phyloP scores from a whole-genome alignment of 2,888 invertebrate species.

The Tillus elongatus region DNA sequence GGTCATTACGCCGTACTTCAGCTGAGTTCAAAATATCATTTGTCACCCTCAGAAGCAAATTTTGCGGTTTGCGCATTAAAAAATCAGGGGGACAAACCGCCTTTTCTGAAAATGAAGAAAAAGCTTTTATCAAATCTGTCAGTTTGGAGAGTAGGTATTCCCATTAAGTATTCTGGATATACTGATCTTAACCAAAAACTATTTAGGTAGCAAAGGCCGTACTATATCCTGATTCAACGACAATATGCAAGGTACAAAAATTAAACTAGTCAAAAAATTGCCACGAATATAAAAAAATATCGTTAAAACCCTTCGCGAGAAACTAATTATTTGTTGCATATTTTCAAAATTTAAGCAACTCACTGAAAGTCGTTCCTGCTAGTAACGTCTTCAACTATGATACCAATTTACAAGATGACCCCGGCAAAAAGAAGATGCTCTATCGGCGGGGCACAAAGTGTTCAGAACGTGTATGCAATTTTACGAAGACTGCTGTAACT shows the following conservation, averaged over 20 bases:
- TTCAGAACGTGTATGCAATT: constrained; percentile 22
- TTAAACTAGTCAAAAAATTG: background rate
- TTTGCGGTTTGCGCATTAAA: constrained; percentile 8
- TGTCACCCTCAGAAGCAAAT: constrained; percentile 14
- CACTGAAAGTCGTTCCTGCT: constrained; percentile 15
- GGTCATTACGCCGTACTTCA: background rate
- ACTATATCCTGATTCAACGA: background rate
- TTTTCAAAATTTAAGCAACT: constrained; percentile 19
- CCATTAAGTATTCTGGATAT: constrained; percentile 11
- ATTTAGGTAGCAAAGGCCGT: constrained; percentile 12
- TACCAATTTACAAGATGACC: constrained; percentile 19
- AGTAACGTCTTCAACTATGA: constrained; percentile 15
- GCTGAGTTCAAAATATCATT: constrained; percentile 11
- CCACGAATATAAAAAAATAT: background rate
- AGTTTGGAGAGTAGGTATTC: constrained; percentile 15
- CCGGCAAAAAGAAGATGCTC: constrained; percentile 19
- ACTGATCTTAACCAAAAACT: constrained; percentile 12
- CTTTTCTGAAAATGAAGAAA: constrained; percentile 13
- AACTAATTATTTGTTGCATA: too few relatives aligned
- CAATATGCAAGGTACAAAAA: background rate
- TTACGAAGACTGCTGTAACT: constrained; percentile 20
- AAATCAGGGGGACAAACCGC: constrained; percentile 14
- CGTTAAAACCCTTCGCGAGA: constrained; percentile 13
- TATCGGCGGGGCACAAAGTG: constrained; percentile 16
- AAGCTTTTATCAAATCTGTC: constrained; percentile 11